These are phyloP conservation scores for Epizoanthus scotinus DNA, from an alignment of 92 coral and sea anemone species.

Conservation along the genomic window DNA sequence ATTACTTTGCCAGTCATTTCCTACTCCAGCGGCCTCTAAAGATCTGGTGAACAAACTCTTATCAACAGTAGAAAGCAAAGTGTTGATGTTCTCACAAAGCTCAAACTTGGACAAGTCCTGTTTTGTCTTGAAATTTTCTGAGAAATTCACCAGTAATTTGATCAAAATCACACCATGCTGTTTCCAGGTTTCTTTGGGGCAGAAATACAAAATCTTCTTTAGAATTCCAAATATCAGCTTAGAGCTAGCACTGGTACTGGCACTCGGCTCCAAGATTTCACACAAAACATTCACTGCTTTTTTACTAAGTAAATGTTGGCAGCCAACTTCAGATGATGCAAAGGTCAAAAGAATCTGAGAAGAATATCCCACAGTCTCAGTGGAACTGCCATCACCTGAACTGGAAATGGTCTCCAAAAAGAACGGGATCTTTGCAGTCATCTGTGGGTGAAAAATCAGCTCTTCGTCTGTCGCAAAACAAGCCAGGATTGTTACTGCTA, in stretches of 20 bases:
- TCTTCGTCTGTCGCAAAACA: slow-evolving; percentile 86
- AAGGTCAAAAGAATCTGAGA: slow-evolving; percentile 66
- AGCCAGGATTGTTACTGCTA: slow-evolving; percentile 82
- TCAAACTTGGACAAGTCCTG: slow-evolving; percentile 75
- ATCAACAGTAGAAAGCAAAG: slow-evolving; percentile 60
- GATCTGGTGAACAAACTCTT: slow-evolving; percentile 43
- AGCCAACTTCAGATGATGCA: slow-evolving; percentile 62
- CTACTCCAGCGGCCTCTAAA: slow-evolving; percentile 10
- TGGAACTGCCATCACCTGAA: slow-evolving; percentile 7
- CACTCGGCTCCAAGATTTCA: slow-evolving; percentile 35
- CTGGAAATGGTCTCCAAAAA: slow-evolving; percentile 54
- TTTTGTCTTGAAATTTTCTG: slow-evolving; percentile 53
- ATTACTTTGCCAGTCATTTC: slow-evolving; percentile 47
- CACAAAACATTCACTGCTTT: slow-evolving; percentile 47
- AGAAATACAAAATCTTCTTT: slow-evolving; percentile 53
- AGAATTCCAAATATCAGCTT: slow-evolving; percentile 53
- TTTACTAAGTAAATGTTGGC: slow-evolving; percentile 49
- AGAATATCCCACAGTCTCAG: slow-evolving; percentile 48
- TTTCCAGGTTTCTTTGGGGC: slow-evolving; percentile 57
- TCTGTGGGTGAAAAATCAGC: slow-evolving; percentile 69
- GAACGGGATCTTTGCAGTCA: slow-evolving; percentile 65
- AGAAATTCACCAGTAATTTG: slow-evolving; percentile 37
- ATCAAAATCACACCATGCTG: slow-evolving; percentile 43
- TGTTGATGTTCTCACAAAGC: slow-evolving; percentile 59
- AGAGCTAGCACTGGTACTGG: not conserved